A percentile compares a stretch with the other conserved stretches of the same genome.
phyloP scores from a whole-genome alignment of 2,113 vertebrate genomes.

The Vimba vimba region DNA sequence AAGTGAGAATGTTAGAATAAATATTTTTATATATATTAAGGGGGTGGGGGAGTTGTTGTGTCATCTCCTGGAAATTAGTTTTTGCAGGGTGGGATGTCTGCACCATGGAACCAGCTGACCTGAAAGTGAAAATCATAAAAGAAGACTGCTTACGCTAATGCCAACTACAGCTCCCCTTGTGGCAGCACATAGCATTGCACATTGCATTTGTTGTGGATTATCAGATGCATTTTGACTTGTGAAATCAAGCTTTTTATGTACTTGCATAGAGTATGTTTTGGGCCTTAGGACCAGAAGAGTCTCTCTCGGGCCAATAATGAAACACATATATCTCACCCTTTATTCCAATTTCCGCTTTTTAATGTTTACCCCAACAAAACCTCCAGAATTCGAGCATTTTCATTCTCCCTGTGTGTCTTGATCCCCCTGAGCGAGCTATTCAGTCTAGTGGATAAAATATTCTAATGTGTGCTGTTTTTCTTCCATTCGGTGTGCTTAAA shows the following conservation, averaged over 20 bases:
- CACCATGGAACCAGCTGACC: background rate
- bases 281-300: constrained; percentile 76
- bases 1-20: too few relatives aligned
- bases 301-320: background rate
- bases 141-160: background rate
- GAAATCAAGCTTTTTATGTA: background rate
- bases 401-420: constrained; percentile 40
- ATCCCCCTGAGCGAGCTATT: constrained; percentile 71
- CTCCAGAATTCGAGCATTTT: constrained; percentile 40
- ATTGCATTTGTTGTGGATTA: background rate
- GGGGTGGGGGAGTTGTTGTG: too few relatives aligned
- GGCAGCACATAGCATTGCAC: background rate
- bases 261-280: constrained; percentile 45
- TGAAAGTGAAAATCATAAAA: background rate
- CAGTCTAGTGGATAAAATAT: constrained; percentile 84
- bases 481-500: constrained; percentile 90
- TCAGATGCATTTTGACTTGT: background rate
- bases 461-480: constrained; percentile 86
- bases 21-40: too few relatives aligned
- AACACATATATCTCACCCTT: background rate
- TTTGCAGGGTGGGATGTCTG: too few relatives aligned
- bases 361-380: constrained; percentile 50
- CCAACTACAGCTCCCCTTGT: background rate
- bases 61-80: too few relatives aligned
- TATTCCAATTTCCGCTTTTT: constrained; percentile 58